phyloP scores from a whole-genome alignment of 2,888 invertebrate genomes.

The Drosophila infuscata region DNA sequence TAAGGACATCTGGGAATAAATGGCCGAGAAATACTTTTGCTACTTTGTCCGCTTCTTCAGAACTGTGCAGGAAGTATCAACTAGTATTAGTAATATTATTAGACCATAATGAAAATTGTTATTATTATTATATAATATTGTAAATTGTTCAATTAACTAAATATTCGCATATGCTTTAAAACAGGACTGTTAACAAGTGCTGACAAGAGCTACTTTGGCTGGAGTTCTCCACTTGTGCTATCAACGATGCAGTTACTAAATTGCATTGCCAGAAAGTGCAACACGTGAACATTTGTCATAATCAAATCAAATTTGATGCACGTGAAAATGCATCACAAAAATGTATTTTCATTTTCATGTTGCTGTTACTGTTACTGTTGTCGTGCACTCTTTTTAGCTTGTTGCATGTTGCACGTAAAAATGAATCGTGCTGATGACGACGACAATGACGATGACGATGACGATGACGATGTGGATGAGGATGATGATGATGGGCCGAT shows the following conservation, averaged over 20 bases:
- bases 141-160: neutral
- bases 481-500: constrained; percentile 51
- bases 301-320: constrained; percentile 61
- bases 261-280: constrained; percentile 41
- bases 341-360: constrained; percentile 42
- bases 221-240: constrained; percentile 11
- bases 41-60: too few species aligned
- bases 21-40: too few species aligned
- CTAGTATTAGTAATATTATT: too few species aligned
- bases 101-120: too few species aligned
- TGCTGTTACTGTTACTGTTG: constrained; percentile 7
- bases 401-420: constrained; percentile 40
- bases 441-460: constrained; percentile 16
- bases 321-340: constrained; percentile 46
- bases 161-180: neutral
- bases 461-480: constrained; percentile 35
- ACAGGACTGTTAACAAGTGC: constrained; percentile 1
- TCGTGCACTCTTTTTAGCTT: constrained; percentile 15
- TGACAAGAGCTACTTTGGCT: constrained; percentile 21
- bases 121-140: neutral
- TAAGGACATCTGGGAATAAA: neutral
- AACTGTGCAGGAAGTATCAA: too few species aligned
- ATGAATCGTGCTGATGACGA: constrained; percentile 48
- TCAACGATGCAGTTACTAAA: constrained; percentile 10
- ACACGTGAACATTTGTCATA: constrained; percentile 62